Conservation (phyloP, 2,113 vertebrate species). For the Hemicordylus capensis region DNA sequence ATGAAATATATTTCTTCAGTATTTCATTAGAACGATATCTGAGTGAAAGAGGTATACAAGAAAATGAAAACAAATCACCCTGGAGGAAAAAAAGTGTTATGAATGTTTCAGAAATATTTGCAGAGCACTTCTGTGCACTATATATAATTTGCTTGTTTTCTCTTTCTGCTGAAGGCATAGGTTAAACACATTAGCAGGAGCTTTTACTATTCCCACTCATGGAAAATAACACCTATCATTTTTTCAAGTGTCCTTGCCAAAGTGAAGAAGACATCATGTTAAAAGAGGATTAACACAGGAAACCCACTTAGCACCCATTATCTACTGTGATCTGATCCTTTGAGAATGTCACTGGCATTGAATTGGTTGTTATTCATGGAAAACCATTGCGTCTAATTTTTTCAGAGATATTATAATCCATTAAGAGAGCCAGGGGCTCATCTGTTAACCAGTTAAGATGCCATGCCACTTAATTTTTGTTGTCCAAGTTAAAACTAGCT, state of each 20-base stretch:
- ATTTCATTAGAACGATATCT: background rate
- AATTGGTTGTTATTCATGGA: slow-evolving; percentile 3
- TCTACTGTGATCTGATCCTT: slow-evolving; percentile 1
- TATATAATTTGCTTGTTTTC: background rate
- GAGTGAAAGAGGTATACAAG: background rate
- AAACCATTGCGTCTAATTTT: background rate
- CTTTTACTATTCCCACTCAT: background rate
- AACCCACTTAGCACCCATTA: background rate
- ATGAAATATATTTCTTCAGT: background rate
- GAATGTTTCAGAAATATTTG: background rate
- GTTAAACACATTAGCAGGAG: slow-evolving; percentile 2
- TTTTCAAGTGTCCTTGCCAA: slow-evolving; percentile 2
- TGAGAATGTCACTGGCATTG: slow-evolving; percentile 24
- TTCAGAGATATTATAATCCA: slow-evolving; percentile 5
- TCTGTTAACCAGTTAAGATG: background rate
- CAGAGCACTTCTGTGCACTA: background rate
- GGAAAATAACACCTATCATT: slow-evolving; percentile 25
- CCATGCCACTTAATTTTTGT: background rate
- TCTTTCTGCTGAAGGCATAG: background rate
- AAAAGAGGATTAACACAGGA: slow-evolving; percentile 30
- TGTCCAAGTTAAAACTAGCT: background rate
- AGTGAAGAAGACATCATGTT: background rate
- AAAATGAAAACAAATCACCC: background rate
- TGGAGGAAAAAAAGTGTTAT: background rate
- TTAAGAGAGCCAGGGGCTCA: slow-evolving; percentile 27